Evolutionary conservation across 2,797 vertebrate genomes (phyloP), one percentile per base, ranked within the genome.

Genomic region (Coregonus suidteri): DNA sequence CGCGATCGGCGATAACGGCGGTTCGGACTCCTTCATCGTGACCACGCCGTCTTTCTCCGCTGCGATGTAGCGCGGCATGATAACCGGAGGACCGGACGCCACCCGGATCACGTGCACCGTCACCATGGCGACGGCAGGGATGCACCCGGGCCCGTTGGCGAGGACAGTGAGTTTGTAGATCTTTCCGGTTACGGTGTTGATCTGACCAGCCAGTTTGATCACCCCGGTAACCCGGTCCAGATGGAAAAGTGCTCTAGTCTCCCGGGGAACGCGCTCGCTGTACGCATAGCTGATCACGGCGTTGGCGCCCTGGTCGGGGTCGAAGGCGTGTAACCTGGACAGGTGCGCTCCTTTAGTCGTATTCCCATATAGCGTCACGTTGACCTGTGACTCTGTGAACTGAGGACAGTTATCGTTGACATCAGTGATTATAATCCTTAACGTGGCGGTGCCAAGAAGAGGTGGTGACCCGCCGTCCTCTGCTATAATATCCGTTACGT

Each of bases 371-470:
- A 99, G 84, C 3, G 97, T 98, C 79, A 97, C 41, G 0, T 97
- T 98, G 79, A 98, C 88, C 76, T 96, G 95, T 0, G 96, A 94
- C 79, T 97, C 93, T 0, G 78, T 87, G 88, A 99, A 99, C 74
- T 95, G 93, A 4, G 98, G 98, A 71, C 98, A 99, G 85, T 99
- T 99, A 91, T 99, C 98, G 37, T 99, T 99, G 78, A 99, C 92
- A 78, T 99, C 98, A 0, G 95, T 96, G 87, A 99, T 96, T 75
- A 94, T 87, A 74, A 99, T 94, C 87, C 95, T 96, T 53, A 99
- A 95, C 16, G 96, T 97, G 56, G 97, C 96, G 0, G 95, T 97
- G 30, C 98, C 98, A 20, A 97, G 18, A 0, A 97, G 94, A 0
- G 96, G 96, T 62, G 98, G 98, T 1, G 90, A 94, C 0, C 98